Evolutionary conservation across 2,113 vertebrate genomes (phyloP), one percentile per base, ranked within the genome.

Genomic region (Cyanoramphus novaezelandiae): DNA sequence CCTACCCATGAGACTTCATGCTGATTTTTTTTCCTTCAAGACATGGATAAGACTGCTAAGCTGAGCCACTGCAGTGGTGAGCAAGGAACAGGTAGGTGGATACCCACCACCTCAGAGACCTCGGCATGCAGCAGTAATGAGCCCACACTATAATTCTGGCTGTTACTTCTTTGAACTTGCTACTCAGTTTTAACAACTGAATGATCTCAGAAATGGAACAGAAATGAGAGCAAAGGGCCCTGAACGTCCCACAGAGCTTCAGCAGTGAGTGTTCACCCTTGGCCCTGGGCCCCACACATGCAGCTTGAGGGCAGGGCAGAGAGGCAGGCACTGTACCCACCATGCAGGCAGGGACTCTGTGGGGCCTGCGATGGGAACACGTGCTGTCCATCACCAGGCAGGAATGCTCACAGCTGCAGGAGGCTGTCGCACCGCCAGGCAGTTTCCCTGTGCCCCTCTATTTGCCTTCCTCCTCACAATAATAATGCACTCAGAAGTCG

Each of bases 401-500:
- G 70, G 89, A 90, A 71, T 13, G 89, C 53, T 46, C 17, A 18
- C 87, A 82, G 93, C 91, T 90, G 96, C 88, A 33, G 63, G 44
- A 77, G 33, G 39, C 76, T 76, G 94, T 83, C 46, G 28, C 88
- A 4, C 86, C 74, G 62, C 69, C 85, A 62, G 59, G 55, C 92
- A 93, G 78, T 46, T 67, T 76, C 86, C 80, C 77, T 57, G 9
- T 10, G 24, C 63, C 94, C 20, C 8, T 41, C 77, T 82, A 24
- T 80, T 53, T 1, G 2, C 50, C 57, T 28, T 31, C 57, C 81
- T 85, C n/a, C 75, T 78, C 74, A 10, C 41, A 84, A 85, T 49
- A 59, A 15, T 4, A 63, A 82, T 41, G 3, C 43, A 4, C 67
- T 53, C 28, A 63, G 57, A 59, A 68, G 68, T 46, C 57, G 47